Base-by-base conservation (phyloP, 2,113 vertebrate species). In the Lophius piscatorius region DNA sequence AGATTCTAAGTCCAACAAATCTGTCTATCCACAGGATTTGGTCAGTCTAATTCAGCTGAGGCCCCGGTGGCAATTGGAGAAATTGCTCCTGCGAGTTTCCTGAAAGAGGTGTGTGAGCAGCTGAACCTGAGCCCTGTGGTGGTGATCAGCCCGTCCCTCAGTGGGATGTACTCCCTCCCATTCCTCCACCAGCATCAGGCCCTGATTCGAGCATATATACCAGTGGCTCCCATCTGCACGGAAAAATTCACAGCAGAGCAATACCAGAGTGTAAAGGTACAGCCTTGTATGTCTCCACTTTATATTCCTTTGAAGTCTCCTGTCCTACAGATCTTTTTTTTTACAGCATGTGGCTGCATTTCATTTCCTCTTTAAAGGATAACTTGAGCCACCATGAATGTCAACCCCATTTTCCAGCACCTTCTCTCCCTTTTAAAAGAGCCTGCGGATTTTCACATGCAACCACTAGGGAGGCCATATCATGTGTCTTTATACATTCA, bases 91-190 rank as follows among this genome's bases (percentile, higher is more conserved):
- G 91, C 86, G 0, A 59, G 65, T 2, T 99, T 98, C 77, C 88
- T 99, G 64, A 91, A 86, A 28, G 88, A 89, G 0, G 91, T 98
- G 74, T 91, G 83, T 6, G 92, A 94, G 36, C 88, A 78, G 36
- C 86, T 99, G 84, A 31, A 83, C 40, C 80, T 95, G 61, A 89
- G 80, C 5, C 82, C 91, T 0, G 94, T 87, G 0, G 97, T 95
- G 78, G 83, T 99, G 80, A 80, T 99, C 87, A 98, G 97, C 81
- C 97, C 97, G 0, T 99, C 97, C 0, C 87, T 99, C 72, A 99
- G 97, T 0, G 97, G 97, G 74, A 98, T 97, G 95, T 99, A 98
- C 76, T 95, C 95, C 0, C 90, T 99, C 60, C 95, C 96, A 2
- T 95, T 96, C 91, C 90, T 99, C 57, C 79, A 90, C 2, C 89